These are phyloP conservation scores for Microctenopoma steveboyesi DNA, from an alignment of 2,797 vertebrate genomes.

Conservation along the genomic window DNA sequence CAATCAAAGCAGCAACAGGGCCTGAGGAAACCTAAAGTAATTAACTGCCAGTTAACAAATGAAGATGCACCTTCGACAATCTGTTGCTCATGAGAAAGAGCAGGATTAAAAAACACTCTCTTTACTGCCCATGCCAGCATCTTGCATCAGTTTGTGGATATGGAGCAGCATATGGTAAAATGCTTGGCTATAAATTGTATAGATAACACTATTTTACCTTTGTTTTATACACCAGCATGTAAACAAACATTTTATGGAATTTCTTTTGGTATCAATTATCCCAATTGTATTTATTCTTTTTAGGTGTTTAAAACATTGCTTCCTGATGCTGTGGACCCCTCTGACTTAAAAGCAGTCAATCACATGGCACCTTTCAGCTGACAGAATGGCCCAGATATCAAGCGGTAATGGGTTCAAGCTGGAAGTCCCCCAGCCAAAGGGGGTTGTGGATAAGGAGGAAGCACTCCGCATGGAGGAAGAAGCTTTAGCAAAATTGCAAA, in stretches of 20 bases:
- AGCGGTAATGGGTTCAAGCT: conserved; percentile 91
- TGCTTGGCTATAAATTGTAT: too few relatives aligned
- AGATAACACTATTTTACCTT: not conserved
- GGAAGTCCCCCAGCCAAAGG: conserved; percentile 86
- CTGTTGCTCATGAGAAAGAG: conserved; percentile 1
- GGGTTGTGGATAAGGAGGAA: conserved; percentile 94
- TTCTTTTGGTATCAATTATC: conserved; percentile 1
- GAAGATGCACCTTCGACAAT: not conserved
- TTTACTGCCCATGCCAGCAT: too few relatives aligned
- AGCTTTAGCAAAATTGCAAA: conserved; percentile 93
- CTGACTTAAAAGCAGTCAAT: conserved; percentile 60
- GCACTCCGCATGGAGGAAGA: conserved; percentile 98
- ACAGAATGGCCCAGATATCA: conserved; percentile 95
- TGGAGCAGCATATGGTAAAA: not conserved
- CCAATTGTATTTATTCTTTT: conserved; percentile 23
- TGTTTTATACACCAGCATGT: not conserved
- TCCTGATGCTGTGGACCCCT: conserved; percentile 30
- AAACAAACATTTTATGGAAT: not conserved
- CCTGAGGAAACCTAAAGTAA: not conserved
- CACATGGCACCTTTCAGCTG: conserved; percentile 84
- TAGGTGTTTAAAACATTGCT: conserved; percentile 78
- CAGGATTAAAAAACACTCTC: not conserved
- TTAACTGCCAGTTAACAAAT: conserved; percentile 1
- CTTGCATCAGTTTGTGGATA: not conserved
- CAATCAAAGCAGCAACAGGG: conserved; percentile 19